Percentiles rank a stretch among this genome's conserved stretches.
Conservation (phyloP, 2,888 invertebrate species). For the Diogma glabrata region DNA sequence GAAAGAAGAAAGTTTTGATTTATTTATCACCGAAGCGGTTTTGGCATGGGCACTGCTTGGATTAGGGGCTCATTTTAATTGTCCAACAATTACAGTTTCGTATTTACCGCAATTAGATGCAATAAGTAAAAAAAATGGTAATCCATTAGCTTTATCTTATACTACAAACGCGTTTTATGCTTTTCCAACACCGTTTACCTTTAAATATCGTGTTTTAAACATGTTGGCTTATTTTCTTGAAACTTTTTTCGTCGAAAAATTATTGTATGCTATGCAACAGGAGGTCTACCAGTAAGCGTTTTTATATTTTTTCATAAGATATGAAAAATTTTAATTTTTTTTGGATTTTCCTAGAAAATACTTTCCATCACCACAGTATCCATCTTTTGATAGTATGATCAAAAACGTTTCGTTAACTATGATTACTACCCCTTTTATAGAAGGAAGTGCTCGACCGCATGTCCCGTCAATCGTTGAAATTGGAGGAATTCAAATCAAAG, state of each 20-base stretch:
- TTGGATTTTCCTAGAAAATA: too few species aligned
- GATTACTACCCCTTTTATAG: slow-evolving; percentile 30
- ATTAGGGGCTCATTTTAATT: slow-evolving; percentile 28
- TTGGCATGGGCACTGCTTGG: too few species aligned
- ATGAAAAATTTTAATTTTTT: too few species aligned
- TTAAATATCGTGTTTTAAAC: too few species aligned
- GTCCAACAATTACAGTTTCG: slow-evolving; percentile 21
- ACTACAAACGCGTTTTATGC: not conserved
- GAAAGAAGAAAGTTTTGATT: too few species aligned
- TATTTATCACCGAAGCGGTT: too few species aligned
- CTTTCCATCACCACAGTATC: too few species aligned
- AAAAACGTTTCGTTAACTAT: slow-evolving; percentile 30
- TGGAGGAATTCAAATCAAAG: slow-evolving; percentile 33
- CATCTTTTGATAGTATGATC: slow-evolving; percentile 22
- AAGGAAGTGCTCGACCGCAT: slow-evolving; percentile 29
- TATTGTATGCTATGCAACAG: too few species aligned
- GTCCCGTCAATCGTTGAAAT: slow-evolving; percentile 31
- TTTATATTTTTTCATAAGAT: too few species aligned
- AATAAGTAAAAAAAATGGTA: not conserved
- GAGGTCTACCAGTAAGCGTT: too few species aligned
- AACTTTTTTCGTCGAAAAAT: too few species aligned
- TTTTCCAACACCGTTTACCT: not conserved
- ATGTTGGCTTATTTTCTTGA: too few species aligned
- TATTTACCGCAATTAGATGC: not conserved
- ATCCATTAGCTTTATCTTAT: not conserved